Evolutionary conservation across 2,888 invertebrate species (phyloP), one percentile per base, ranked within the genome.

Genomic region (Ichneumon xanthorius): DNA sequence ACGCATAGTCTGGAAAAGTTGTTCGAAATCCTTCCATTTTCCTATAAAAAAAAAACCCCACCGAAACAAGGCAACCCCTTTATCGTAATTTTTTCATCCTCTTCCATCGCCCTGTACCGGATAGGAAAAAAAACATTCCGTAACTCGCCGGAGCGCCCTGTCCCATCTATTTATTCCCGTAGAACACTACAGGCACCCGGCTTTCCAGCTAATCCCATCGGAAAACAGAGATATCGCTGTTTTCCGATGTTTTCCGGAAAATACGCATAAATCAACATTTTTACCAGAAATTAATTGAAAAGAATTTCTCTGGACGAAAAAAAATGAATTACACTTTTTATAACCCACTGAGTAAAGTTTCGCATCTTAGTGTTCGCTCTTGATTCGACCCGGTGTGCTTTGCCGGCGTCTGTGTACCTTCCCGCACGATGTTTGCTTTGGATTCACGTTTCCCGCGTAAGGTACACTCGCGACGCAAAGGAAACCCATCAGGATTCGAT

Each of bases 401-500:
- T 58, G 58, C 26, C 45, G 26, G 26, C 26, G 22, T 22, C 22
- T 58, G 26, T 58, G 58, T 58, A 58, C 53, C 6, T n/a, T 67
- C 68, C 11, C 26, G 37, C 55, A 45, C 22, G n/a, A 11, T 65
- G 40, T 40, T 77, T 22, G 33, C 16, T 22, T 53, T 37, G 22
- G 30, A n/a, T 61, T 26, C 70, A 14, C 22, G 40, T 58, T 22
- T 7, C 11, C 22, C 7, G 16, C 30, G 48, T 63, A 48, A n/a
- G 26, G 40, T 30, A 37, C 26, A 22, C 63, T 30, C 50, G 14
- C 14, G 50, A 76, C 50, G 48, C 75, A 65, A 75, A 63, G 75
- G 75, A 30, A 63, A 50, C 63, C 50, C 75, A 76, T 76, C 63
- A 65, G 33, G 65, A 65, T 76, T 61, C 73, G 58, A 65, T 65